Percentiles rank a stretch among this genome's conserved stretches.
Conservation (phyloP, 2,888 invertebrate genomes). For the Escarpia spicata region DNA sequence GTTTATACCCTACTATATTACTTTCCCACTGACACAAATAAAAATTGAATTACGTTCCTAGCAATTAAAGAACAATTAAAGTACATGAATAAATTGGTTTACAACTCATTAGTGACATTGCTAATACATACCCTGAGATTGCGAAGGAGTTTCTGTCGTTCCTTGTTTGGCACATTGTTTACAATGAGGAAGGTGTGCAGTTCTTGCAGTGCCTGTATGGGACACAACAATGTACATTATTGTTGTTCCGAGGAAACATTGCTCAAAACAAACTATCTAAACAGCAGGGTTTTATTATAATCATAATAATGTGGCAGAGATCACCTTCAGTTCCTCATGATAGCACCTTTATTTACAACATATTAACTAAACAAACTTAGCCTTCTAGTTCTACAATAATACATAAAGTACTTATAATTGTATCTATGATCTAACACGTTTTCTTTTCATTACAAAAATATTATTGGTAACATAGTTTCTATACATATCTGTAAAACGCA, state of each 20-base stretch:
- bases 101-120: not conserved
- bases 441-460: too few relatives aligned
- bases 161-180: slow-evolving; percentile 58
- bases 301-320: not conserved
- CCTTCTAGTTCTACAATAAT: not conserved
- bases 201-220: slow-evolving; percentile 49
- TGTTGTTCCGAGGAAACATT: not conserved
- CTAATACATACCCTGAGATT: slow-evolving; percentile 57
- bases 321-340: not conserved
- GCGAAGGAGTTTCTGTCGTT: slow-evolving; percentile 62
- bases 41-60: too few relatives aligned
- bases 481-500: too few relatives aligned
- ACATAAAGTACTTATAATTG: not conserved
- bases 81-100: not conserved
- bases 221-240: not conserved
- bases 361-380: too few relatives aligned
- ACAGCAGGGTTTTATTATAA: not conserved
- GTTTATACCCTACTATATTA: too few relatives aligned
- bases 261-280: not conserved
- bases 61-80: not conserved
- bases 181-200: slow-evolving; percentile 58
- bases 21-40: too few relatives aligned
- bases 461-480: too few relatives aligned
- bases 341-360: not conserved
- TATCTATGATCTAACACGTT: too few relatives aligned